Percentiles rank a stretch among this genome's conserved stretches.
These are phyloP conservation scores for Fregetta grallaria DNA, from an alignment of 2,113 vertebrate species.

Conservation along the genomic window DNA sequence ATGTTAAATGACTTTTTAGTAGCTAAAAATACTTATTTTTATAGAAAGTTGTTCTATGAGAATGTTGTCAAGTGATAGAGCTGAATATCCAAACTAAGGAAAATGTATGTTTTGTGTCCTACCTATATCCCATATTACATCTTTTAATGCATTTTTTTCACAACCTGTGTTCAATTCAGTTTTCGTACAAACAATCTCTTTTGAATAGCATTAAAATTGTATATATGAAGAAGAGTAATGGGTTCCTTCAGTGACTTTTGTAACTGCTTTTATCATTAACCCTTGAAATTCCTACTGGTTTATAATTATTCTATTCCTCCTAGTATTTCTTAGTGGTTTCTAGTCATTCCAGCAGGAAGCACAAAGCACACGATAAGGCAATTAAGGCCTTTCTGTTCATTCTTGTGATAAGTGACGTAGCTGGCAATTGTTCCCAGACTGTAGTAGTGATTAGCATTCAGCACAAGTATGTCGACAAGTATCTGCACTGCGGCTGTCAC, in stretches of 20 bases:
- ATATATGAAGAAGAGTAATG: neutral
- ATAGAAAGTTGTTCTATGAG: neutral
- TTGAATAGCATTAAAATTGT: neutral
- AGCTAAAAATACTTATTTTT: neutral
- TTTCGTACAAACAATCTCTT: slow-evolving; percentile 29
- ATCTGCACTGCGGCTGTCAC: slow-evolving; percentile 41
- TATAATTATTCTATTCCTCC: neutral
- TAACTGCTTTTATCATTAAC: neutral
- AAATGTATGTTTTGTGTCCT: slow-evolving; percentile 20
- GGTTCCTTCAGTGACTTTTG: neutral
- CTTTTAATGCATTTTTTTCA: slow-evolving; percentile 16
- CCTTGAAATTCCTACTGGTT: neutral
- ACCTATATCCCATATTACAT: neutral
- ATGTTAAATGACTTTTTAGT: neutral
- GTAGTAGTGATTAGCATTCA: slow-evolving; percentile 61
- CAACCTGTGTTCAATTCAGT: neutral
- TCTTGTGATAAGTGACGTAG: slow-evolving; percentile 21
- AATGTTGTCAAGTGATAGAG: neutral
- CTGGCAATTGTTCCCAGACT: slow-evolving; percentile 46
- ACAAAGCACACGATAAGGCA: slow-evolving; percentile 8
- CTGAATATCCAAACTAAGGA: neutral
- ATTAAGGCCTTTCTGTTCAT: slow-evolving; percentile 33
- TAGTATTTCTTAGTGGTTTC: slow-evolving; percentile 19
- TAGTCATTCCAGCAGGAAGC: neutral
- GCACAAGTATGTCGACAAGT: slow-evolving; percentile 26